phyloP scores from a whole-genome alignment of 2,888 invertebrate species.

The Lasioglossum morio region DNA sequence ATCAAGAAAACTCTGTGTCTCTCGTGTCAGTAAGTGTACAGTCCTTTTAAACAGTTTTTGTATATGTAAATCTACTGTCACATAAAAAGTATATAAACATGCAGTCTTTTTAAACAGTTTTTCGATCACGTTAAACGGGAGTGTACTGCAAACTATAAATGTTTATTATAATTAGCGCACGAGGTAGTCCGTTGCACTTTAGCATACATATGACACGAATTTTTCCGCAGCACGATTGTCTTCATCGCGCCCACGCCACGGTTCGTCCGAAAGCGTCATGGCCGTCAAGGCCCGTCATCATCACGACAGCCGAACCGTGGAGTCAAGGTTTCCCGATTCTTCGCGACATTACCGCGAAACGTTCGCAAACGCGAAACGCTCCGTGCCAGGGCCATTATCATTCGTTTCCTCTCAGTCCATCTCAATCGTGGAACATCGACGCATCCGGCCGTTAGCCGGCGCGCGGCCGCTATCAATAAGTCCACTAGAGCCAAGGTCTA shows the following conservation, averaged over 20 bases:
- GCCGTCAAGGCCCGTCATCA: conserved; percentile 1
- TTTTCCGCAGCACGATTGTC: background rate
- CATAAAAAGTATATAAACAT: too few species aligned
- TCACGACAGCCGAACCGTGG: conserved; percentile 5
- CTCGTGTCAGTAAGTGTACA: too few species aligned
- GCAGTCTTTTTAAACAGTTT: too few species aligned
- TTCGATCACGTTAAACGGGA: too few species aligned
- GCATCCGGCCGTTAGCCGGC: conserved; percentile 22
- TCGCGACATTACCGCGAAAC: background rate
- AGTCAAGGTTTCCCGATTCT: conserved; percentile 14
- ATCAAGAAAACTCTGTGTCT: too few species aligned
- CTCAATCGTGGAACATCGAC: conserved; percentile 12
- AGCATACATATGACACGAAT: background rate
- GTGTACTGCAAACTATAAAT: too few species aligned
- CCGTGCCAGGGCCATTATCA: conserved; percentile 32
- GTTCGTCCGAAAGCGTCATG: background rate
- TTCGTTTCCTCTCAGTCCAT: conserved; percentile 27
- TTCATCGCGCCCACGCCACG: background rate
- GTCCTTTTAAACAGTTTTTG: too few species aligned
- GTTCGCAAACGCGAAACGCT: conserved; percentile 7
- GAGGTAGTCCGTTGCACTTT: background rate
- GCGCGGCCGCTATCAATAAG: conserved; percentile 51
- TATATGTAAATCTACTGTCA: too few species aligned
- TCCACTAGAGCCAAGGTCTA: conserved; percentile 48
- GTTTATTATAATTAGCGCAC: background rate